phyloP scores from a whole-genome alignment of 2,888 invertebrate genomes.

The Eremobia ochroleuca region DNA sequence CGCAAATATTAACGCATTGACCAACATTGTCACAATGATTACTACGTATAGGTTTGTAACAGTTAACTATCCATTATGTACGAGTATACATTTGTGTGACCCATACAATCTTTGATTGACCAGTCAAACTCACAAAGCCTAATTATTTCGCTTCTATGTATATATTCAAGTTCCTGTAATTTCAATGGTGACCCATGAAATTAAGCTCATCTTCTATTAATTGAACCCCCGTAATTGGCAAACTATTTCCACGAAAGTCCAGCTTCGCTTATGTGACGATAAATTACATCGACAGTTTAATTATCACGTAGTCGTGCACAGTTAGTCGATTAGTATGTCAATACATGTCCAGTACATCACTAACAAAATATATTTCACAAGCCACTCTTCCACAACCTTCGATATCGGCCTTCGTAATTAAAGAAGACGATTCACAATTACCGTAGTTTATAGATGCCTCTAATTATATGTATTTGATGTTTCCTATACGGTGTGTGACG shows the following conservation, averaged over 20 bases:
- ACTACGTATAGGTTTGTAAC: neutral
- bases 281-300: slow-evolving; percentile 60
- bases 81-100: no score
- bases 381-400: slow-evolving; percentile 76
- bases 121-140: neutral
- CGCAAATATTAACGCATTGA: slow-evolving; percentile 63
- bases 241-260: slow-evolving; percentile 33
- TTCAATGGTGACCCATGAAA: slow-evolving; percentile 11
- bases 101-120: neutral
- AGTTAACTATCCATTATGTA: neutral
- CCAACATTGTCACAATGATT: slow-evolving; percentile 48
- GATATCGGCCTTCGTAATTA: slow-evolving; percentile 87
- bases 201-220: slow-evolving; percentile 17
- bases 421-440: slow-evolving; percentile 89
- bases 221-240: slow-evolving; percentile 30
- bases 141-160: neutral
- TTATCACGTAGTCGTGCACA: slow-evolving; percentile 55
- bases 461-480: slow-evolving; percentile 90
- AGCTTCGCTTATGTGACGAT: slow-evolving; percentile 47
- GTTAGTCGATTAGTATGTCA: slow-evolving; percentile 63
- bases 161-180: neutral
- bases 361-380: slow-evolving; percentile 68
- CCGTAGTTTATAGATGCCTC: slow-evolving; percentile 89
- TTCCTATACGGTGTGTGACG: slow-evolving; percentile 89
- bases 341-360: slow-evolving; percentile 62